Base-by-base conservation (phyloP, 2,888 invertebrate genomes). In the Cerastoderma edule region DNA sequence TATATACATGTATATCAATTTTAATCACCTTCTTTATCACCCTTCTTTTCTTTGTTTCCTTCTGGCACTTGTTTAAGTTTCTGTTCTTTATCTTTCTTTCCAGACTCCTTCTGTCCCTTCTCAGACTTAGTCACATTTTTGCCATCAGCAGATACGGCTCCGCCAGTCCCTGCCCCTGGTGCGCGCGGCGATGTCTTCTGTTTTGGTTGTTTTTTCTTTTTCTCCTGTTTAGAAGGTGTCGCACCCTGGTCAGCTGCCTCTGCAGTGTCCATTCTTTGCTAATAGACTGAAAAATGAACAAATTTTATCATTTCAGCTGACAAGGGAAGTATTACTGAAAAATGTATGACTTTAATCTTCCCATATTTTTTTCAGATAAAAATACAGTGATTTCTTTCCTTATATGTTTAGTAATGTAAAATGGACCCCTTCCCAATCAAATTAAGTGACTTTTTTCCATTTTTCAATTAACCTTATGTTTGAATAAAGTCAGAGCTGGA, bases 181-280 rank as follows among this genome's bases (percentile, higher is more conserved):
- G 54, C 39, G 19, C 39, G 56, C 16, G 54, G 54, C 19, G 53
- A 39, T 33, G n/a, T 67, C 13, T 53, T 6, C 35, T 33, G 54
- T 35, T 67, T 66, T 50, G 53, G 66, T 46, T 60, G 46, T 56
- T 72, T 65, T 48, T 65, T 66, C 54, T 72, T 65, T 46, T 72
- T 54, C 56, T 32, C 32, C 46, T 27, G 30, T 24, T 65, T 65
- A 22, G 65, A 46, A 2, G 64, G 53, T 24, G 64, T 53, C 22
- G 72, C 72, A 10, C 72, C 72, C 44, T 72, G 72, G 22, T 72
- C 69, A 32, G 60, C 27, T 22, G 69, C 50, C 28, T 60, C 72
- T 32, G 30, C 44, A n/a, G 50, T 3, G 4, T 65, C 66, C 72
- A 65, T 70, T 53, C 54, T 35, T 39, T 13, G 6, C 35, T 60